Evolutionary conservation across 2,113 vertebrate species (phyloP).

Genomic region (Sakesphorus luctuosus): DNA sequence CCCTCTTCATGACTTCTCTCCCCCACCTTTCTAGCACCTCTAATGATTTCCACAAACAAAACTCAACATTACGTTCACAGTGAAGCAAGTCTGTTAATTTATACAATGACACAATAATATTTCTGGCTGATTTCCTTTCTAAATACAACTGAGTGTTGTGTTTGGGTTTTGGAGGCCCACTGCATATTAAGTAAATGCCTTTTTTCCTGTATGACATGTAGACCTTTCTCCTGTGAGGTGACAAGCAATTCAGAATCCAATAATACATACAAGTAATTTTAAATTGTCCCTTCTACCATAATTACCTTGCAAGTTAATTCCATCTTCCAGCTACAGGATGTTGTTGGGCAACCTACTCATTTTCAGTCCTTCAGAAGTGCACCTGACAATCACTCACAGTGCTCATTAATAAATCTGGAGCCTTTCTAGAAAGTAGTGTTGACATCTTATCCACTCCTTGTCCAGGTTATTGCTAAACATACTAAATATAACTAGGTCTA

Average conservation of each 20-base stretch:
- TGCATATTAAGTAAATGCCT: background rate
- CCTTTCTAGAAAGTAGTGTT: background rate
- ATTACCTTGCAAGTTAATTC: conserved; percentile 42
- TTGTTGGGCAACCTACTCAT: background rate
- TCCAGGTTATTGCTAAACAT: background rate
- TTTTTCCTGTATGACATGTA: background rate
- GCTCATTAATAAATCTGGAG: background rate
- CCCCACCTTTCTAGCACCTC: background rate
- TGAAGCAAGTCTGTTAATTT: background rate
- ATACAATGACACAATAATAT: background rate
- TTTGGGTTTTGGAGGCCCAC: background rate
- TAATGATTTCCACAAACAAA: background rate
- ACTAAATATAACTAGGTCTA: background rate
- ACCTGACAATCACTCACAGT: background rate
- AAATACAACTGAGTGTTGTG: background rate
- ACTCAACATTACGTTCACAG: background rate
- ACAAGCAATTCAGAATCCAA: conserved; percentile 32
- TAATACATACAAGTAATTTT: conserved; percentile 30
- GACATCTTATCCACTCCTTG: background rate
- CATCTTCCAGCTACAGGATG: background rate
- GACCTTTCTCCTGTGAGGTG: background rate
- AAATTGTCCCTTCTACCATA: conserved; percentile 3
- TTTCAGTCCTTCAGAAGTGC: background rate
- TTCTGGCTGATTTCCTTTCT: background rate
- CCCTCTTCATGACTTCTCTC: background rate